Evolutionary conservation across 1,140 invertebrate species (phyloP).

Genomic region (Panagrolaimus sp.): DNA sequence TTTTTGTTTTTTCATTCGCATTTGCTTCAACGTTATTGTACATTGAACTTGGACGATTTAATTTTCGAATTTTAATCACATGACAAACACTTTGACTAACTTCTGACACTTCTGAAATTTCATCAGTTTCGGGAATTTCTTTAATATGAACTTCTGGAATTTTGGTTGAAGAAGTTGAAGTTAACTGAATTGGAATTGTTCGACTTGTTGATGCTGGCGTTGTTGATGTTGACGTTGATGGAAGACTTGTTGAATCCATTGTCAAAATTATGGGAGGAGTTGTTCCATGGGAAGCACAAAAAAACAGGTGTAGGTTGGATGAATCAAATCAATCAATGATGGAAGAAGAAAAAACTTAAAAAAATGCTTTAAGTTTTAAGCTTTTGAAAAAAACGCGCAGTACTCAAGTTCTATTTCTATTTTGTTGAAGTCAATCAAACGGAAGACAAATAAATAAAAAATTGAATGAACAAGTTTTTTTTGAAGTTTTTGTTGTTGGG

Average conservation of each 20-base stretch:
- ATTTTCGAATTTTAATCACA: not conserved
- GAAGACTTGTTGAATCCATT: not conserved
- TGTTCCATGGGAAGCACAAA: no score
- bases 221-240: not conserved
- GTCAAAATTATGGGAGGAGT: no score
- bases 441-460: no score
- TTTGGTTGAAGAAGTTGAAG: not conserved
- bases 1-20: not conserved
- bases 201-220: not conserved
- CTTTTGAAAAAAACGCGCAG: no score
- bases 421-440: no score
- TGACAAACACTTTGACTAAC: slow-evolving; percentile 9
- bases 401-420: no score
- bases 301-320: no score
- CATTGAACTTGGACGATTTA: slow-evolving; percentile 8
- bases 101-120: slow-evolving; percentile 4
- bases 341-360: no score
- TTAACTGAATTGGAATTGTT: slow-evolving; percentile 1
- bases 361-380: no score
- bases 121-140: slow-evolving; percentile 1
- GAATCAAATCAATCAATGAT: no score
- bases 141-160: slow-evolving; percentile 12
- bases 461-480: no score
- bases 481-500: no score
- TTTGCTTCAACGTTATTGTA: not conserved